Conservation (phyloP, 2,888 invertebrate species). For the Candidula unifasciata region DNA sequence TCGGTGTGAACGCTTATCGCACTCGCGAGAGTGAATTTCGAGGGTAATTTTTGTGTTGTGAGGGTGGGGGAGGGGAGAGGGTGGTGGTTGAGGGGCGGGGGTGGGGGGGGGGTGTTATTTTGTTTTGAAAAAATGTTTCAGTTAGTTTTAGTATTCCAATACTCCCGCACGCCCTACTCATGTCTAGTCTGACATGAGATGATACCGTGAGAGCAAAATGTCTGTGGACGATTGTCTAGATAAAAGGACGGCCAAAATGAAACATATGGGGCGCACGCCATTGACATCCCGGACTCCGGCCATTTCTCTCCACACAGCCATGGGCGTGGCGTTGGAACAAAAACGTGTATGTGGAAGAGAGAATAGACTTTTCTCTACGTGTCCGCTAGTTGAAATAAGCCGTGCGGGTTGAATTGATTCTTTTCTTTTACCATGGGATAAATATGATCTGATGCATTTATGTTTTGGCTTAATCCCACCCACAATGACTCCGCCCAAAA, state of each 20-base stretch:
- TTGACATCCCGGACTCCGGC: neutral
- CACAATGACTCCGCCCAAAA: neutral
- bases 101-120: no score
- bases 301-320: neutral
- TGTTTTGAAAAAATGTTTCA: neutral
- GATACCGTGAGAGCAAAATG: slow-evolving; percentile 29
- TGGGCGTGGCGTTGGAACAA: slow-evolving; percentile 25
- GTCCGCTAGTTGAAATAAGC: neutral
- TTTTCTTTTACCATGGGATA: neutral
- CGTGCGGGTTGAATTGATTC: neutral
- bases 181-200: neutral
- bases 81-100: no score
- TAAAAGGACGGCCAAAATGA: slow-evolving; percentile 23
- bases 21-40: neutral
- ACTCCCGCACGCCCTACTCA: neutral
- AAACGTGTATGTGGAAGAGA: neutral
- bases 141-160: no score
- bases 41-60: neutral
- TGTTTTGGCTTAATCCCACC: neutral
- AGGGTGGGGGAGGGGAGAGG: no score
- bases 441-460: neutral
- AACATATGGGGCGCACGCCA: slow-evolving; percentile 25
- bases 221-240: neutral
- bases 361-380: slow-evolving; percentile 10
- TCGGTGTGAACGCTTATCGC: slow-evolving; percentile 38